Conservation (phyloP, 1,140 invertebrate species). For the Rhopalosiphum padi region DNA sequence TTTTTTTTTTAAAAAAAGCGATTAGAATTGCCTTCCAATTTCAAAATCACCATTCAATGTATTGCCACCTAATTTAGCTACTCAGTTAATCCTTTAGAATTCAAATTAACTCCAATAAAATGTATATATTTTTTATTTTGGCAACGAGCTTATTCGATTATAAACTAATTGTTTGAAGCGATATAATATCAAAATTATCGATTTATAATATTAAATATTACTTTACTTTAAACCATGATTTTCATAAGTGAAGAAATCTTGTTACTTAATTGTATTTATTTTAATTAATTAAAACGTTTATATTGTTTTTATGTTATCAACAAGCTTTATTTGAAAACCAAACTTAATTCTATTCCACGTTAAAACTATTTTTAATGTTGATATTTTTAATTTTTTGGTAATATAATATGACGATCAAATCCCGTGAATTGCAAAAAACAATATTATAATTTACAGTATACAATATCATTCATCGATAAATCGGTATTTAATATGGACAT, state of each 20-base stretch:
- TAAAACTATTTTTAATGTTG: too few species aligned
- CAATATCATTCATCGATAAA: too few species aligned
- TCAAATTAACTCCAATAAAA: background rate
- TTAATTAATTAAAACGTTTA: too few species aligned
- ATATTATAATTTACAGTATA: too few species aligned
- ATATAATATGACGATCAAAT: too few species aligned
- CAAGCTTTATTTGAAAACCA: too few species aligned
- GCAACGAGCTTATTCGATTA: background rate
- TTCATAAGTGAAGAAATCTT: background rate
- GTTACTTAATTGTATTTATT: background rate
- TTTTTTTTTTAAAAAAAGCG: background rate
- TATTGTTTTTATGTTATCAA: too few species aligned
- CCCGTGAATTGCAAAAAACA: too few species aligned
- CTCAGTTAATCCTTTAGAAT: background rate
- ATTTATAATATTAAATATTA: background rate
- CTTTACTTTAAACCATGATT: background rate
- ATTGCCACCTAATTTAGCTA: background rate
- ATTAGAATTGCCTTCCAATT: background rate
- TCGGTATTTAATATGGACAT: too few species aligned
- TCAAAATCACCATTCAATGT: background rate
- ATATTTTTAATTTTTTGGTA: too few species aligned
- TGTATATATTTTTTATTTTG: background rate
- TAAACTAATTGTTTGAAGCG: background rate
- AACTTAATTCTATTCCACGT: too few species aligned
- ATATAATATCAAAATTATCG: background rate